These are phyloP conservation scores for Felis chaus DNA, from an alignment of 2,113 vertebrate species.

Conservation along the genomic window DNA sequence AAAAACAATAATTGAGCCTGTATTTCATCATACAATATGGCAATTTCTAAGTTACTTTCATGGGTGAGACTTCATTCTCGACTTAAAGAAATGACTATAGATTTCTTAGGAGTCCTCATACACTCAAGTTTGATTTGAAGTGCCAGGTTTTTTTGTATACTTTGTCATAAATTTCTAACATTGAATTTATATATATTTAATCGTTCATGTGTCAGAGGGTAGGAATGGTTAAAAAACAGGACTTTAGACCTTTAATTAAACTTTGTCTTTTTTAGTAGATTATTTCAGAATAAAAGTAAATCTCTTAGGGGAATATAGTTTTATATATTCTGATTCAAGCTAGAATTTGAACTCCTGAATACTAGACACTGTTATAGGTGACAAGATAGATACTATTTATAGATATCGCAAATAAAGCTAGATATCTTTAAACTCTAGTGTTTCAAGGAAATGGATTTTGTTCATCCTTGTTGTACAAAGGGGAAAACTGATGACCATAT, in stretches of 20 bases:
- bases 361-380: background rate
- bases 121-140: background rate
- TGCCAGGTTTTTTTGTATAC: background rate
- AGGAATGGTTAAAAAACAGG: background rate
- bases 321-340: background rate
- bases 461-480: background rate
- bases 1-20: background rate
- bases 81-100: background rate
- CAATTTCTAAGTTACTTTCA: conserved; percentile 49
- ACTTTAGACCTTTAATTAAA: background rate
- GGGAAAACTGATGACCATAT: background rate
- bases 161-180: conserved; percentile 26
- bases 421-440: background rate
- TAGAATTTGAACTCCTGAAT: background rate
- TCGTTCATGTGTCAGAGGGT: background rate
- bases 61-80: conserved; percentile 9
- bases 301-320: background rate
- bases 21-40: conserved; percentile 9
- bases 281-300: conserved; percentile 20
- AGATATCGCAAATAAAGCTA: background rate
- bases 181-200: background rate
- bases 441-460: background rate
- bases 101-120: background rate
- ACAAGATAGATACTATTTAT: background rate
- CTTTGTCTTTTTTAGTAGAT: background rate